Percentiles rank a stretch among this genome's conserved stretches.
These are phyloP conservation scores for Poecile atricapillus DNA, from an alignment of 2,113 vertebrate species.

Conservation along the genomic window DNA sequence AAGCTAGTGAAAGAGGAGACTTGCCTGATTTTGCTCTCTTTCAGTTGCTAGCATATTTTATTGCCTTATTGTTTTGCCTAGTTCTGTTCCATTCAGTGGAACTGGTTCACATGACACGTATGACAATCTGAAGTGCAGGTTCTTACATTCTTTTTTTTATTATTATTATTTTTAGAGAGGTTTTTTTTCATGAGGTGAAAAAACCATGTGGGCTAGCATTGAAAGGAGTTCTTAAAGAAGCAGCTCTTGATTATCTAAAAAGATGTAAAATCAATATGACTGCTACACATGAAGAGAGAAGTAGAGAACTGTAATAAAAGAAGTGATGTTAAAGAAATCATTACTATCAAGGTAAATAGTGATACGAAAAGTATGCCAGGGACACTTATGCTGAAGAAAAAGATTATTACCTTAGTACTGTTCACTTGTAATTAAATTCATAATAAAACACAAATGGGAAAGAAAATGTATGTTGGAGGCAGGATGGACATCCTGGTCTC, in stretches of 20 bases:
- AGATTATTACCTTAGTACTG: background rate
- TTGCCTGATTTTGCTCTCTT: background rate
- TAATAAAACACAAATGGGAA: background rate
- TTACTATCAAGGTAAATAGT: background rate
- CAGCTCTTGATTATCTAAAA: background rate
- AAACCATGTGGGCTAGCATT: background rate
- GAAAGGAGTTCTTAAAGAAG: background rate
- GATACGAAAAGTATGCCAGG: background rate
- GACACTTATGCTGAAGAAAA: background rate
- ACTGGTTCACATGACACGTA: background rate
- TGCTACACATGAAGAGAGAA: background rate
- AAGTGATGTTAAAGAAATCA: background rate
- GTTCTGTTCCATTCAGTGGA: background rate
- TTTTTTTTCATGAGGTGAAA: background rate
- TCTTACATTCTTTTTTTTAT: background rate
- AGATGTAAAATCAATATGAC: background rate
- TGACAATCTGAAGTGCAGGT: background rate
- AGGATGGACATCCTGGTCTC: background rate
- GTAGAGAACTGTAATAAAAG: background rate
- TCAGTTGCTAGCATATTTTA: background rate
- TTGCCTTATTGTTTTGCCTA: background rate
- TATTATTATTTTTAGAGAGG: accelerated
- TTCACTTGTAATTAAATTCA: background rate
- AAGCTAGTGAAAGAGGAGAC: background rate
- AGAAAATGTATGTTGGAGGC: background rate